Evolutionary conservation across 2,113 vertebrate genomes (phyloP).

Genomic region (Pelvicachromis taeniatus): DNA sequence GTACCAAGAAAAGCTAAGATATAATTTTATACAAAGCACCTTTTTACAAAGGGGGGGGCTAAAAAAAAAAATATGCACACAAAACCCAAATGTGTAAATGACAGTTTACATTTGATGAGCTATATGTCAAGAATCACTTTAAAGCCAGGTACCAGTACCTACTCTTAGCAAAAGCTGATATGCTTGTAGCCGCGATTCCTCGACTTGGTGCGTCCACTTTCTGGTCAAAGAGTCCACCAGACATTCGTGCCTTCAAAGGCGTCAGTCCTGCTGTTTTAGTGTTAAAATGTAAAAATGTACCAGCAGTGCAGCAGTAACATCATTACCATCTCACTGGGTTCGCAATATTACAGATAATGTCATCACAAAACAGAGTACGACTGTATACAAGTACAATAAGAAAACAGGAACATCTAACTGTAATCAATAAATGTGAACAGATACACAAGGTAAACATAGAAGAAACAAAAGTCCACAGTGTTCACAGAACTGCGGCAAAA

Average conservation of each 20-base stretch:
- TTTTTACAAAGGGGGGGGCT: slow-evolving; percentile 76
- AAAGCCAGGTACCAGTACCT: slow-evolving; percentile 99
- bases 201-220: slow-evolving; percentile 65
- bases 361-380: slow-evolving; percentile 80
- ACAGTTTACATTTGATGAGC: slow-evolving; percentile 84
- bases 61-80: slow-evolving; percentile 88
- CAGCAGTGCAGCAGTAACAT: slow-evolving; percentile 91
- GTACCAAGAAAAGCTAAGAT: slow-evolving; percentile 97
- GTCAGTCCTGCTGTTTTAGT: slow-evolving; percentile 69
- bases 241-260: slow-evolving; percentile 64
- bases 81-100: slow-evolving; percentile 90
- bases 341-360: slow-evolving; percentile 81
- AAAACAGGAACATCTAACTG: slow-evolving; percentile 84
- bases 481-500: slow-evolving; percentile 84
- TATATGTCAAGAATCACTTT: slow-evolving; percentile 94
- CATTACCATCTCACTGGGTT: slow-evolving; percentile 82
- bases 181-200: slow-evolving; percentile 81
- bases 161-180: slow-evolving; percentile 88
- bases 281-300: slow-evolving; percentile 79
- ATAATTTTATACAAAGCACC: slow-evolving; percentile 96
- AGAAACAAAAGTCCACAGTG: slow-evolving; percentile 75
- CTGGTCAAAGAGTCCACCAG: slow-evolving; percentile 66
- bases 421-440: slow-evolving; percentile 85
- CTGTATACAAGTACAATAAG: slow-evolving; percentile 80
- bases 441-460: slow-evolving; percentile 81